Evolutionary conservation across 2,113 vertebrate species (phyloP).

Genomic region (Carlito syrichta): DNA sequence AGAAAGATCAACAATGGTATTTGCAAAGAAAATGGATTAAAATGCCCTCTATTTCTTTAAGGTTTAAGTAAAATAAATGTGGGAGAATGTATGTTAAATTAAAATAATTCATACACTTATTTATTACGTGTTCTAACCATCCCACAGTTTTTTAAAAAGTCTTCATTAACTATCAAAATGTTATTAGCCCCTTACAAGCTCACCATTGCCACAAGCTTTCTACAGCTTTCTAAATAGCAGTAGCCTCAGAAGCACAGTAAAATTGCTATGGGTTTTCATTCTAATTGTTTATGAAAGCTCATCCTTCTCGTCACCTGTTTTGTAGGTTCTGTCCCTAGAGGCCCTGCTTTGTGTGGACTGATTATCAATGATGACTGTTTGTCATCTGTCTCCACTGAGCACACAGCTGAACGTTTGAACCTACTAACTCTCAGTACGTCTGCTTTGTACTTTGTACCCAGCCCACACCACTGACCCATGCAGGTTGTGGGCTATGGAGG

Average conservation of each 20-base stretch:
- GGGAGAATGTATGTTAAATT: neutral
- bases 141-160: neutral
- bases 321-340: neutral
- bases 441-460: neutral
- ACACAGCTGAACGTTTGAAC: neutral
- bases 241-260: neutral
- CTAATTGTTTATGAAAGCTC: neutral
- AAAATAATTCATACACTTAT: slow-evolving; percentile 14
- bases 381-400: neutral
- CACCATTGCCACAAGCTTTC: neutral
- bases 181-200: neutral
- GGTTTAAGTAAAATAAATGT: neutral
- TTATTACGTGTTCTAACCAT: slow-evolving; percentile 20
- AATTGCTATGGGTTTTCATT: neutral
- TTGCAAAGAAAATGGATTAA: slow-evolving; percentile 59
- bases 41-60: slow-evolving; percentile 21
- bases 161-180: neutral
- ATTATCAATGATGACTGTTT: neutral
- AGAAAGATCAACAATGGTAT: neutral
- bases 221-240: neutral
- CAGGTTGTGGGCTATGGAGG: neutral
- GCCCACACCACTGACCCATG: neutral
- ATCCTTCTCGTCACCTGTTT: neutral
- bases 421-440: neutral
- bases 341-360: neutral